Evolutionary conservation across 1,140 invertebrate genomes (phyloP).

Genomic region (Nephotettix cincticeps): DNA sequence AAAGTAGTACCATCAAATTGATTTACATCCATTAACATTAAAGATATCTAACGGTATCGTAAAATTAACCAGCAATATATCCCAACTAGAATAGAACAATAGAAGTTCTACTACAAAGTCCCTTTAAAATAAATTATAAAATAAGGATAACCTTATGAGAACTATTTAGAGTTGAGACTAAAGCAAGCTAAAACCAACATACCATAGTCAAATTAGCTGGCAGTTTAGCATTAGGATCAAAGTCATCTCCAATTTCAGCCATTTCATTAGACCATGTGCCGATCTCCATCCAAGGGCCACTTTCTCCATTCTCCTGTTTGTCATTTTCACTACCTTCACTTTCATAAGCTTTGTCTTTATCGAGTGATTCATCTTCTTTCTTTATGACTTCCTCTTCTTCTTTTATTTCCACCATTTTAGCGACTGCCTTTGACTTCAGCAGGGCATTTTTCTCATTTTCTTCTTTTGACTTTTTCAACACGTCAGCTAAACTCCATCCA

Average conservation of each 20-base stretch:
- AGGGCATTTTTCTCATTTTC: conserved; percentile 40
- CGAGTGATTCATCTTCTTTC: conserved; percentile 41
- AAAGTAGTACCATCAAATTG: too few relatives aligned
- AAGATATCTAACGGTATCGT: too few relatives aligned
- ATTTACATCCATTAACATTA: too few relatives aligned
- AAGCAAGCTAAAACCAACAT: background rate
- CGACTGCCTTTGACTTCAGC: conserved; percentile 22
- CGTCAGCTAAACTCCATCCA: conserved; percentile 88
- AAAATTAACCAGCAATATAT: too few relatives aligned
- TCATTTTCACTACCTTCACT: conserved; percentile 48
- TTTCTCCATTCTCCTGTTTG: conserved; percentile 44
- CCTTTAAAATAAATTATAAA: too few relatives aligned
- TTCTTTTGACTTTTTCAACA: conserved; percentile 65
- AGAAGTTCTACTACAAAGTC: too few relatives aligned
- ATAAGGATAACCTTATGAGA: too few relatives aligned
- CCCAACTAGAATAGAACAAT: too few relatives aligned
- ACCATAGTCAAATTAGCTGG: conserved; percentile 48
- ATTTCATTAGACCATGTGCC: conserved; percentile 92
- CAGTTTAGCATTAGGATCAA: conserved; percentile 46
- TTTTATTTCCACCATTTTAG: conserved; percentile 28
- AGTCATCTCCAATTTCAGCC: conserved; percentile 43
- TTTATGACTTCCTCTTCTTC: conserved; percentile 25
- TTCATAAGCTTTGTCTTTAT: conserved; percentile 33
- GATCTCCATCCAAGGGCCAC: conserved; percentile 65
- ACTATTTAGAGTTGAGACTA: too few relatives aligned